These are phyloP conservation scores for Tillus elongatus DNA, from an alignment of 2,888 invertebrate species.

Conservation along the genomic window DNA sequence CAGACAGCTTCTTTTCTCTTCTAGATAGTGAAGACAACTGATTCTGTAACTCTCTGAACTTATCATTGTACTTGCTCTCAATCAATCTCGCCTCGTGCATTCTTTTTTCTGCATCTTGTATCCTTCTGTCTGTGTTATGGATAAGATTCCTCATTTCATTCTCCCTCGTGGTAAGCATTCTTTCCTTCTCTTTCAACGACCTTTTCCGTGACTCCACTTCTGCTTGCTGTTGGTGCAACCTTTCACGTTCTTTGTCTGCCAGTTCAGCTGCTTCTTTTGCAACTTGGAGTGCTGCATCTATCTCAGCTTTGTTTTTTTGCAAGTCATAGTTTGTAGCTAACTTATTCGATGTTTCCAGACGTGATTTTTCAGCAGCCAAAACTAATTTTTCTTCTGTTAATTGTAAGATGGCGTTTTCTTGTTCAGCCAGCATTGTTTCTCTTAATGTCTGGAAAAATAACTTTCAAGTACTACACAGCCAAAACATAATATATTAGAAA, in stretches of 20 bases:
- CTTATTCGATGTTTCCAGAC: slow-evolving; percentile 35
- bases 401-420: slow-evolving; percentile 49
- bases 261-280: slow-evolving; percentile 38
- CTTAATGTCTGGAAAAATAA: slow-evolving; percentile 44
- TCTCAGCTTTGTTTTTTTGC: slow-evolving; percentile 36
- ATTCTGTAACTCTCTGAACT: slow-evolving; percentile 49
- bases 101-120: slow-evolving; percentile 47
- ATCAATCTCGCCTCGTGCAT: slow-evolving; percentile 34
- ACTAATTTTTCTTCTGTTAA: slow-evolving; percentile 51
- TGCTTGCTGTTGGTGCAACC: slow-evolving; percentile 30
- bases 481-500: too few relatives aligned
- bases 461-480: too few relatives aligned
- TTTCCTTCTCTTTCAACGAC: slow-evolving; percentile 21
- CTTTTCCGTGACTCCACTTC: slow-evolving; percentile 36
- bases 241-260: slow-evolving; percentile 36
- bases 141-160: slow-evolving; percentile 32
- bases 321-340: slow-evolving; percentile 34
- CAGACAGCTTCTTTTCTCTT: slow-evolving; percentile 53
- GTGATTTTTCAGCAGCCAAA: slow-evolving; percentile 36
- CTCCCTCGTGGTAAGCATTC: slow-evolving; percentile 31
- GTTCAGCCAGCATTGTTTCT: slow-evolving; percentile 50
- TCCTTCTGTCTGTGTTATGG: slow-evolving; percentile 45
- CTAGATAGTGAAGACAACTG: slow-evolving; percentile 47
- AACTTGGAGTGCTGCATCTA: slow-evolving; percentile 39
- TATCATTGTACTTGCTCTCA: slow-evolving; percentile 48